Conservation (phyloP, 2,888 invertebrate genomes). For the Drosophila phalerata region DNA sequence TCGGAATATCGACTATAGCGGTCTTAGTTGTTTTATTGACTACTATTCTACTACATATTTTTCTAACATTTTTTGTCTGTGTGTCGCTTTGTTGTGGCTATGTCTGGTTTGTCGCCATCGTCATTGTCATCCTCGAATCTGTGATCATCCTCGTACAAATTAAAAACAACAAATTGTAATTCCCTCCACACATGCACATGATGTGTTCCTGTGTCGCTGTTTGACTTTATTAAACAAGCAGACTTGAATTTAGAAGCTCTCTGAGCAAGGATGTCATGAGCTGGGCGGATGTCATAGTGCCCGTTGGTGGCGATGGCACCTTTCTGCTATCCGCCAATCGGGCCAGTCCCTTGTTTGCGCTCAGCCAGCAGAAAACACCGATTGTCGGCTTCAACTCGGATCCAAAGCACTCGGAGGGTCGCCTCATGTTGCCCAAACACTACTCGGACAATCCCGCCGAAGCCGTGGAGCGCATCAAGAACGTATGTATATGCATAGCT, state of each 20-base stretch:
- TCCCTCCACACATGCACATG: conserved; percentile 62
- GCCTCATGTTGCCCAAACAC: conserved; percentile 94
- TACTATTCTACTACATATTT: conserved; percentile 22
- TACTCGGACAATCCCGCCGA: conserved; percentile 92
- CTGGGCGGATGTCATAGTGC: conserved; percentile 96
- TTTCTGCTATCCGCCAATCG: conserved; percentile 95
- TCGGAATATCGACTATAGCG: neutral
- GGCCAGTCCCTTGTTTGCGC: conserved; percentile 84
- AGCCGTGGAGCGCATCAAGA: conserved; percentile 91
- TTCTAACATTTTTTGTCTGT: conserved; percentile 39
- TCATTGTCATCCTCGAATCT: conserved; percentile 26
- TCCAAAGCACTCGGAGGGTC: conserved; percentile 96
- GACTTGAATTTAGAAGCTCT: conserved; percentile 85
- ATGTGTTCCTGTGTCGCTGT: conserved; percentile 66
- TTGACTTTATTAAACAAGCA: conserved; percentile 82
- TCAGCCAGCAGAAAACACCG: conserved; percentile 89
- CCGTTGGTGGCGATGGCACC: conserved; percentile 98
- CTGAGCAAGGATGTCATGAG: conserved; percentile 89
- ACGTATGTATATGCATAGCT: conserved; percentile 87
- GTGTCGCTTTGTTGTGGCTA: conserved; percentile 35
- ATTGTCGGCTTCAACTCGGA: conserved; percentile 99
- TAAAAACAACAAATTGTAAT: conserved; percentile 36
- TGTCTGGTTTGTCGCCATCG: conserved; percentile 38
- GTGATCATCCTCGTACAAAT: conserved; percentile 27
- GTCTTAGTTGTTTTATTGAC: neutral